Base-by-base conservation (phyloP, 2,113 vertebrate species). In the Malurus melanocephalus region DNA sequence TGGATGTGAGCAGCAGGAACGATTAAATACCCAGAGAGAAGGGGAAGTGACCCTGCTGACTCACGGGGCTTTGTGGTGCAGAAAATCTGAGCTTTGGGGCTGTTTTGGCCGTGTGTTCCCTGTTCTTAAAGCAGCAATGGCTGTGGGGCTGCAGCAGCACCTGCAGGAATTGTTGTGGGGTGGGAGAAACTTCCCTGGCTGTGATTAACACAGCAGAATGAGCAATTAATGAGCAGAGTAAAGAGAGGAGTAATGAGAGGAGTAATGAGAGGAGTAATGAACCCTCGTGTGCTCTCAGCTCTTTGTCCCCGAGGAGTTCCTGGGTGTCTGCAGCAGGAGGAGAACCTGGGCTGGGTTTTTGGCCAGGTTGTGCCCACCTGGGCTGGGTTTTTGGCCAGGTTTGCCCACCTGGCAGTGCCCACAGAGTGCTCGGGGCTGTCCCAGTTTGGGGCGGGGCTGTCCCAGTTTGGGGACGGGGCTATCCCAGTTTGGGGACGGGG, bases 141-240 rank as follows among this genome's bases (percentile, higher is more conserved):
- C 67, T 11, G 57, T 3, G 18, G 68, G 11, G 10, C 72, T 61
- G 20, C 9, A 3, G 11, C 13, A 26, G 42, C 56, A 1, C 74
- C 79, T 11, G 67, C 46, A 3, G 51, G 23, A 27, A 5, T 28
- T 16, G 15, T 4, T 12, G 14, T 2, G 48, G 21, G 9, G 18
- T 21, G 21, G 0, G 16, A 40, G 78, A 51, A 9, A 5, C 26
- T 49, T 30, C 21, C 68, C 2, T 13, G 9, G n/a, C 49, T 19
- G 0, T 2, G 48, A 43, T 38, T 3, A 28, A 5, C 55, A 9
- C 51, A 7, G 7, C 8, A 30, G 35, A 21, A 28, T 0, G 45
- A 64, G 24, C 67, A 48, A 64, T 88, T 69, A 62, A 38, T 38
- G 38, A 38, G 38, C 10, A 10, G 38, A 38, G 38, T 38, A 38